A percentile compares a stretch with the other conserved stretches of the same genome.
Conservation (phyloP, 64 coral and sea anemone genomes). For the Trachythela sp. region DNA sequence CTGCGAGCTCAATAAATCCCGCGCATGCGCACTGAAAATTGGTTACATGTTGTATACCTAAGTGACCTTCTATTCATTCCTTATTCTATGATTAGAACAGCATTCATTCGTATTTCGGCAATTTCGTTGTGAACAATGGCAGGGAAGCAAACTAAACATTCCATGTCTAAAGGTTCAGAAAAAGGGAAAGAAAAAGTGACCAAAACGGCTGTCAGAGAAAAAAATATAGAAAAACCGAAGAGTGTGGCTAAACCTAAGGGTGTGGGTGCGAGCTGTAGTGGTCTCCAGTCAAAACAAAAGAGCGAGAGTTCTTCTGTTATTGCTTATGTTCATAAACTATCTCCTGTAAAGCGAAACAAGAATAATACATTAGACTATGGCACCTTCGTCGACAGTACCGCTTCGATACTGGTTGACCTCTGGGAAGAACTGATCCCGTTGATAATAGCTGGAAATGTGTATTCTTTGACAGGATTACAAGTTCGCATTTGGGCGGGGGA, state of each 20-base stretch:
- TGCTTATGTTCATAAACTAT: constrained; percentile 52
- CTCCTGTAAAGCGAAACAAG: constrained; percentile 43
- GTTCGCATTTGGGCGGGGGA: constrained; percentile 42
- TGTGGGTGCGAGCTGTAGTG: too few relatives aligned
- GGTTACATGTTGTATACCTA: too few relatives aligned
- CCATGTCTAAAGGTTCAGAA: too few relatives aligned
- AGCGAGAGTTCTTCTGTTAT: constrained; percentile 19
- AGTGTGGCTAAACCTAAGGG: neutral
- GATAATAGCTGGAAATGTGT: constrained; percentile 35
- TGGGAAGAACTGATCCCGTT: constrained; percentile 50
- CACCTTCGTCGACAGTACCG: constrained; percentile 38
- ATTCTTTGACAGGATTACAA: constrained; percentile 44
- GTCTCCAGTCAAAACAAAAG: neutral
- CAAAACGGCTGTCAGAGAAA: too few relatives aligned
- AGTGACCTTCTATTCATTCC: too few relatives aligned
- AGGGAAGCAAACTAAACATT: too few relatives aligned
- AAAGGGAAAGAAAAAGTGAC: too few relatives aligned
- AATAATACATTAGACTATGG: constrained; percentile 49
- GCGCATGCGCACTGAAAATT: too few relatives aligned
- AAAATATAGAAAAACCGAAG: too few relatives aligned
- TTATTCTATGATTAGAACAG: neutral
- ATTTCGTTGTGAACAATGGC: too few relatives aligned
- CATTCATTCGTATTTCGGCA: neutral
- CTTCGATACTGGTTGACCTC: constrained; percentile 41
- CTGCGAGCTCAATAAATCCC: too few relatives aligned